Evolutionary conservation across 2,797 vertebrate species (phyloP).

Genomic region (Poliocrania exsul): DNA sequence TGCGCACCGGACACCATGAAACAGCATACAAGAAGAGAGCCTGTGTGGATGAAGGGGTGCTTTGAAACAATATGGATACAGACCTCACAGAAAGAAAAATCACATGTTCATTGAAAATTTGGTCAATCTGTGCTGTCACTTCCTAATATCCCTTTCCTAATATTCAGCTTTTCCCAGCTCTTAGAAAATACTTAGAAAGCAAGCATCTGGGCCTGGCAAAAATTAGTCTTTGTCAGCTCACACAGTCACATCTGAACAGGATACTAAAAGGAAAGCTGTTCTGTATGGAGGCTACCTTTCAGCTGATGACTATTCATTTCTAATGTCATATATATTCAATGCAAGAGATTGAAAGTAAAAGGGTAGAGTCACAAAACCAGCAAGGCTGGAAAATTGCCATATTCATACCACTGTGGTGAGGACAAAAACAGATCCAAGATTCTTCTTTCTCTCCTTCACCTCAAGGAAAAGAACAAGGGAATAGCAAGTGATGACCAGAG

Average conservation of each 20-base stretch:
- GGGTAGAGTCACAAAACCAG: neutral
- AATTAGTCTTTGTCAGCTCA: neutral
- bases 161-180: neutral
- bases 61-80: neutral
- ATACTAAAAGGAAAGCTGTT: neutral
- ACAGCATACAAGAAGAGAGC: neutral
- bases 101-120: neutral
- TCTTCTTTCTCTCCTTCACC: neutral
- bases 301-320: neutral
- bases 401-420: neutral
- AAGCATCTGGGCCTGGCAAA: neutral
- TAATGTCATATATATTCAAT: neutral
- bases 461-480: neutral
- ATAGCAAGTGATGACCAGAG: neutral
- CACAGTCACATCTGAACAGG: neutral
- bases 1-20: neutral
- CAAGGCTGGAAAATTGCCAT: neutral
- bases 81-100: neutral
- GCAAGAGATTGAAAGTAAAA: neutral
- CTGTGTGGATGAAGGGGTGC: neutral
- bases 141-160: neutral
- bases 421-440: neutral
- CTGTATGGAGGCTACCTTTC: neutral
- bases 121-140: neutral
- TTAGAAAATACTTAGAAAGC: neutral